Conservation (phyloP, 2,113 vertebrate genomes). For the Leptosomus discolor region DNA sequence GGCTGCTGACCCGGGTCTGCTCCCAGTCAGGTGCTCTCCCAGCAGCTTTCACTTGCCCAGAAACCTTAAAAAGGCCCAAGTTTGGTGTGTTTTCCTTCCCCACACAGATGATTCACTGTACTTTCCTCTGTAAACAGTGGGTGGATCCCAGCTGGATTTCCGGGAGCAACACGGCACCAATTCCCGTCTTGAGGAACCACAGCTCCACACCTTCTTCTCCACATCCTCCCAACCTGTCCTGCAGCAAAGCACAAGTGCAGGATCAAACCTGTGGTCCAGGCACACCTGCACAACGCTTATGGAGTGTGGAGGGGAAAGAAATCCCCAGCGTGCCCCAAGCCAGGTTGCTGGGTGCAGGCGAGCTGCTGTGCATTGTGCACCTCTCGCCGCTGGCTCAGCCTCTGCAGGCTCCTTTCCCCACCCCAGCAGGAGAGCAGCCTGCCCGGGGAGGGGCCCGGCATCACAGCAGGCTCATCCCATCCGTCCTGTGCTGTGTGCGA, state of each 20-base stretch:
- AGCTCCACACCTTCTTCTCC: neutral
- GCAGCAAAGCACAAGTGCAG: neutral
- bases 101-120: constrained; percentile 30
- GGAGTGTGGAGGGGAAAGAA: neutral
- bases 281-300: neutral
- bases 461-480: neutral
- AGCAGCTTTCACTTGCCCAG: neutral
- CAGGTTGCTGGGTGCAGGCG: rapidly evolving
- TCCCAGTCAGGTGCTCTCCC: neutral
- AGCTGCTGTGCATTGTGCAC: neutral
- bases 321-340: rapidly evolving
- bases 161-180: rapidly evolving
- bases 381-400: too few relatives aligned
- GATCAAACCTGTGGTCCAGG: neutral
- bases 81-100: constrained; percentile 4
- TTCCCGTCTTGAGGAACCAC: neutral
- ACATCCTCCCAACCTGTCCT: neutral
- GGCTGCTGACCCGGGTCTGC: neutral
- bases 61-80: neutral
- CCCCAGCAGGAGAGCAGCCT: neutral
- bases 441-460: rapidly evolving
- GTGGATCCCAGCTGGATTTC: constrained; percentile 48
- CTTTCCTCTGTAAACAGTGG: constrained; percentile 13
- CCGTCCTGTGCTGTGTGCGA: rapidly evolving
- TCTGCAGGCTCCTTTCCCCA: neutral